A percentile compares a stretch with the other conserved stretches of the same genome.
These are phyloP conservation scores for Petrolisthes cinctipes DNA, from an alignment of 2,888 invertebrate genomes.

Conservation along the genomic window DNA sequence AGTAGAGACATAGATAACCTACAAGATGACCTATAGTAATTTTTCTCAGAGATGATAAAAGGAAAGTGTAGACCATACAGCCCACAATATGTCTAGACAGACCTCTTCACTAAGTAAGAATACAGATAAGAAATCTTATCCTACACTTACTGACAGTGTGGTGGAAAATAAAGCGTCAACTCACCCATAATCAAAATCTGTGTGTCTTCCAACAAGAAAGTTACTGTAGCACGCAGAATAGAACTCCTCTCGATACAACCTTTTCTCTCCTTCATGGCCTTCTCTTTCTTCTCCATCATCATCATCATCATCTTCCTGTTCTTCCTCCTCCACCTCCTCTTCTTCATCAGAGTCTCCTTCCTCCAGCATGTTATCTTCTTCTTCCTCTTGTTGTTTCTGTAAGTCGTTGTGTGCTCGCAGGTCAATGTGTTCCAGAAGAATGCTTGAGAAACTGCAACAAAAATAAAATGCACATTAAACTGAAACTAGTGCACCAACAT, in stretches of 20 bases:
- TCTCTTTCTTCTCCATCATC: conserved; percentile 56
- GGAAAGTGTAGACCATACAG: too few species aligned
- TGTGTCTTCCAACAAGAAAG: conserved; percentile 85
- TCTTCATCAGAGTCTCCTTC: conserved; percentile 66
- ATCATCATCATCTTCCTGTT: too few species aligned
- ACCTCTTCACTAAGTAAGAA: too few species aligned
- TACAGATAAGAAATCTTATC: too few species aligned
- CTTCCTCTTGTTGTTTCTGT: conserved; percentile 76
- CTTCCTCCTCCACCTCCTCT: conserved; percentile 67
- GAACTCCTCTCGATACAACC: conserved; percentile 83
- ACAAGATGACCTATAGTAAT: too few species aligned
- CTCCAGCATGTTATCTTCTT: conserved; percentile 68
- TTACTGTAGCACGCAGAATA: conserved; percentile 85
- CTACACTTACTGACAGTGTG: background rate
- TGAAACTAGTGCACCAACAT: background rate
- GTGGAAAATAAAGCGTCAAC: background rate
- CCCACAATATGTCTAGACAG: too few species aligned
- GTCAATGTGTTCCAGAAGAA: conserved; percentile 86
- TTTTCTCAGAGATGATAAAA: too few species aligned
- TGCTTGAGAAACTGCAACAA: conserved; percentile 76
- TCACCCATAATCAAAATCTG: conserved; percentile 84
- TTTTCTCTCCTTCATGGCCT: conserved; percentile 68
- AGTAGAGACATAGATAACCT: too few species aligned
- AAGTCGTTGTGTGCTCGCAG: conserved; percentile 77
- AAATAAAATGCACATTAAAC: conserved; percentile 4